These are phyloP conservation scores for Xanthorhoe spadicearia DNA, from an alignment of 2,888 invertebrate species.

Conservation along the genomic window DNA sequence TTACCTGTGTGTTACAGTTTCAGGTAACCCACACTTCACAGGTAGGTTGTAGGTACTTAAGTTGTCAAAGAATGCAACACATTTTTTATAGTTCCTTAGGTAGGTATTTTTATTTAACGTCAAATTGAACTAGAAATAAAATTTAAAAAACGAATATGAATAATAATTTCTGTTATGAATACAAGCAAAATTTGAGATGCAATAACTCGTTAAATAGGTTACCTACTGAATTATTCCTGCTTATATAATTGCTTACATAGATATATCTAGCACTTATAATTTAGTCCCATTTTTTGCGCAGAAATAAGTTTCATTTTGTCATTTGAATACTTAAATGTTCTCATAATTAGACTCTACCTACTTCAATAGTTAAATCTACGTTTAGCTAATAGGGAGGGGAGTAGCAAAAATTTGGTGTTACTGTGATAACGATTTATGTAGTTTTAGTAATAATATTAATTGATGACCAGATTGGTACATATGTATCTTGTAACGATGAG, in stretches of 20 bases:
- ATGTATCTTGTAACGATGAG: slow-evolving; percentile 30
- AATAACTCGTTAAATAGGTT: too few species aligned
- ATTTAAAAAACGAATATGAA: too few species aligned
- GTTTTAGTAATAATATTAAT: not conserved
- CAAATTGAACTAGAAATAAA: too few species aligned
- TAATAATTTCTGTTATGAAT: too few species aligned
- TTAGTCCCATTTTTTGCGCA: not conserved
- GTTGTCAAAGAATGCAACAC: not conserved
- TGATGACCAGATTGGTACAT: slow-evolving; percentile 12
- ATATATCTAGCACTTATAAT: not conserved
- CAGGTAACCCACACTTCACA: not conserved
- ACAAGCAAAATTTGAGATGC: too few species aligned
- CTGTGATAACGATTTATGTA: slow-evolving; percentile 11
- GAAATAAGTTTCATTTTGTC: slow-evolving; percentile 1
- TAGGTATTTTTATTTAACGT: too few species aligned
- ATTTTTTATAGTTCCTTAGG: not conserved
- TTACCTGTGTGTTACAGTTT: too few species aligned
- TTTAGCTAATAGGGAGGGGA: slow-evolving; percentile 11
- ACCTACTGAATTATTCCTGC: too few species aligned
- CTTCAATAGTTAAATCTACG: slow-evolving; percentile 9
- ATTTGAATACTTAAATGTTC: not conserved
- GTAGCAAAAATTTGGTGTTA: slow-evolving; percentile 20
- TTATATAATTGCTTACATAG: too few species aligned
- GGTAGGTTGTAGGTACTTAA: not conserved
- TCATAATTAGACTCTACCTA: slow-evolving; percentile 11